Evolutionary conservation across 2,888 invertebrate genomes (phyloP), one percentile per base, ranked within the genome.

Genomic region (Latrodectus elegans): DNA sequence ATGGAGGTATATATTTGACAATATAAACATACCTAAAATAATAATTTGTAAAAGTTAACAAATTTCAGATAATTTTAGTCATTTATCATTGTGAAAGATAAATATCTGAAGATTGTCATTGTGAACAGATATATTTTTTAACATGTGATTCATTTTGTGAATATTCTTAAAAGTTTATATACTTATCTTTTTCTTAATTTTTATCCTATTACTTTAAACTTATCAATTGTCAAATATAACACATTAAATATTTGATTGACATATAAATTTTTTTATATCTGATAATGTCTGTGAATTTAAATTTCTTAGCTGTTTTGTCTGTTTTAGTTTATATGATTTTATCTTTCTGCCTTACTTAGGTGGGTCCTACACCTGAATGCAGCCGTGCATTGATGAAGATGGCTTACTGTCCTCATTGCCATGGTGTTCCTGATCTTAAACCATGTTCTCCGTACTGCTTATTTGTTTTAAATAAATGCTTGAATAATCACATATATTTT

Each of bases 371-470:
- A 82, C 93, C 94, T 67, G 95, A 96, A 89, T 99, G 99, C 92
- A 94, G 95, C 73, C 94, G 94, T 14, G 95, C 96, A 11, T 94
- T 97, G 92, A 95, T 96, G 82, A 95, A 95, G 91, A 96, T 98
- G 95, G 95, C 95, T 91, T 95, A 95, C 92, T 99, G 99, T 92
- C 96, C 96, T 71, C 94, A 95, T 88, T 99, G 99, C 93, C 94
- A 94, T 78, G 94, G 95, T 93, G 76, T 94, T 89, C 92, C 94
- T 78, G 94, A 94, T 76, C 94, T 94, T 53, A 94, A 94, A 90
- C 94, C 95, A 0, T 99, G 99, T 93, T 95, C 95, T 90, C 95
- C 95, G 91, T 97, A 96, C 94, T 99, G 99, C 92, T 94, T 96
- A 90, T 96, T 97, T 92, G 97, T 97, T 81, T 95, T 97, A 94